These are phyloP conservation scores for Amphimallon solstitiale DNA, from an alignment of 2,888 invertebrate genomes.

Conservation along the genomic window DNA sequence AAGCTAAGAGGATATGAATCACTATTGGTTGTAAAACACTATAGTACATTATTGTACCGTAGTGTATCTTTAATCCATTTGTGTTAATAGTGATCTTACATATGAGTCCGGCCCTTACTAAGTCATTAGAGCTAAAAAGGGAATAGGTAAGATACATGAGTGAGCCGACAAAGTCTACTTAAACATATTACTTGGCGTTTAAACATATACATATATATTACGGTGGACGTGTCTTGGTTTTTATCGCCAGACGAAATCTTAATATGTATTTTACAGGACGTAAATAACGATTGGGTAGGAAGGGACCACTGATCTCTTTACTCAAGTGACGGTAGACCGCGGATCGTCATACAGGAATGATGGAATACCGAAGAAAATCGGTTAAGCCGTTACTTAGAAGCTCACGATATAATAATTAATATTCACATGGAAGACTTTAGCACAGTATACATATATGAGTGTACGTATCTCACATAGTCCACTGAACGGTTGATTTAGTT, in stretches of 20 bases:
- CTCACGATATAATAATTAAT: conserved; percentile 11
- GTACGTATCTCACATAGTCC: neutral
- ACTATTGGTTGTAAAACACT: too few species aligned
- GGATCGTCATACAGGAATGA: neutral
- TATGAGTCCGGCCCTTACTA: conserved; percentile 1
- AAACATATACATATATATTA: neutral
- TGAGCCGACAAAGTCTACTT: conserved; percentile 15
- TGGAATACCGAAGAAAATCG: conserved; percentile 17
- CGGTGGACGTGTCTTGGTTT: conserved; percentile 3
- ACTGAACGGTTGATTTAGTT: neutral
- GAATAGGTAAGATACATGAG: conserved; percentile 8
- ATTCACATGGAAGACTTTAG: conserved; percentile 13
- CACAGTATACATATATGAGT: too few species aligned
- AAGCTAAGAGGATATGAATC: too few species aligned
- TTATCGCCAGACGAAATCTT: conserved; percentile 24
- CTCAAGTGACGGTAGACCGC: neutral
- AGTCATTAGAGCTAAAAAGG: conserved; percentile 6
- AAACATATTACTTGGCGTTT: conserved; percentile 24
- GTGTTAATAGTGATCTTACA: neutral
- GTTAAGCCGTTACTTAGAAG: conserved; percentile 18
- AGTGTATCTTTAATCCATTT: too few species aligned
- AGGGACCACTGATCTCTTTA: conserved; percentile 15
- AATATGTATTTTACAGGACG: conserved; percentile 23
- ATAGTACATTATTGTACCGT: too few species aligned
- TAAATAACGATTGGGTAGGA: conserved; percentile 9